phyloP scores from a whole-genome alignment of 2,888 invertebrate species.

The Panopea generosa region DNA sequence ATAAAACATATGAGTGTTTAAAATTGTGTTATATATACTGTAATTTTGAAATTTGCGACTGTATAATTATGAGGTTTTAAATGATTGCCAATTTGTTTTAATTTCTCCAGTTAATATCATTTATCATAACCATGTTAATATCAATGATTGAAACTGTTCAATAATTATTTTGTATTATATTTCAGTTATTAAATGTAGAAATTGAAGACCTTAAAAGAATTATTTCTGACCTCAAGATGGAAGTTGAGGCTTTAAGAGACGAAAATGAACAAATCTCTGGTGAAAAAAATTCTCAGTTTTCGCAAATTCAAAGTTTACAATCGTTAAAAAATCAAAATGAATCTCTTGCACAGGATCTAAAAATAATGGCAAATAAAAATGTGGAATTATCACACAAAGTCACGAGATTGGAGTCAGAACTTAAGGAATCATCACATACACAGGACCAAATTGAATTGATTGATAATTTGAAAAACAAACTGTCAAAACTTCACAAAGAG shows the following conservation, averaged over 20 bases:
- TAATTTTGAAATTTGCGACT: too few relatives aligned
- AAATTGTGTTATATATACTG: too few relatives aligned
- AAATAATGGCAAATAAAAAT: conserved; percentile 74
- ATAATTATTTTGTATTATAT: conserved; percentile 10
- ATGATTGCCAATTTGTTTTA: too few relatives aligned
- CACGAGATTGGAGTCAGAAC: conserved; percentile 67
- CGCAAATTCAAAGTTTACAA: conserved; percentile 68
- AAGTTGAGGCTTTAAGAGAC: conserved; percentile 61
- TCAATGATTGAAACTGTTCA: too few relatives aligned
- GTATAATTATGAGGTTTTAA: too few relatives aligned
- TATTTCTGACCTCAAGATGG: conserved; percentile 59
- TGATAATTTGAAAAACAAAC: conserved; percentile 70
- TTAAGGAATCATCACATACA: conserved; percentile 66
- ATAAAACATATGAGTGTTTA: too few relatives aligned
- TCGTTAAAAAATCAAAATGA: conserved; percentile 64
- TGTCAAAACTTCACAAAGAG: conserved; percentile 70
- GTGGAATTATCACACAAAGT: conserved; percentile 73
- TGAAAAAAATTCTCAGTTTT: conserved; percentile 58
- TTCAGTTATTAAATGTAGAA: conserved; percentile 60
- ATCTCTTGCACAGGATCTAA: conserved; percentile 69
- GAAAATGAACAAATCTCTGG: conserved; percentile 64
- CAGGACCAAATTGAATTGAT: conserved; percentile 70
- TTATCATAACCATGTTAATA: too few relatives aligned
- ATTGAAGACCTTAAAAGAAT: conserved; percentile 62
- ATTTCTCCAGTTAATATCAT: too few relatives aligned